Evolutionary conservation across 2,888 invertebrate species (phyloP).

Genomic region (Oithona nana): DNA sequence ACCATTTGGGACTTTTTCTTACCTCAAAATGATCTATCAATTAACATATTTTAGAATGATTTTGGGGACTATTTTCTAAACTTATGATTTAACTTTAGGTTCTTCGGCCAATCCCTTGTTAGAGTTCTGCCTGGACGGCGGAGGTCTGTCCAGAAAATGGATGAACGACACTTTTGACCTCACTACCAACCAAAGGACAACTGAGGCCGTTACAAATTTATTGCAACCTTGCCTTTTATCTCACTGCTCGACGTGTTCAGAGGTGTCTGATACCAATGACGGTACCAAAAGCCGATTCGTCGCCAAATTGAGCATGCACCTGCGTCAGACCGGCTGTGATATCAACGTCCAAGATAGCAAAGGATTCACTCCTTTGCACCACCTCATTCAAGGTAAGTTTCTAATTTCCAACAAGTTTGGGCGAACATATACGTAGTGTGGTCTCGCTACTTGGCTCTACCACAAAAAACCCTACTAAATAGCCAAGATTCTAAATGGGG

Average conservation of each 20-base stretch:
- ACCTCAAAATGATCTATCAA: no score
- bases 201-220: background rate
- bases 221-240: background rate
- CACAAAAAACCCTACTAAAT: no score
- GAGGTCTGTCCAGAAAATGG: background rate
- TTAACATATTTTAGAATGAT: no score
- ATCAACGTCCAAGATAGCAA: conserved; percentile 8
- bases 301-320: background rate
- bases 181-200: no score
- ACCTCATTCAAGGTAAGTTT: conserved; percentile 1
- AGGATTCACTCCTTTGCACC: conserved; percentile 3
- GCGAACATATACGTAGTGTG: no score
- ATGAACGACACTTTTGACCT: background rate
- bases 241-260: background rate
- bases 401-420: background rate
- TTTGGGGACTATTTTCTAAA: background rate
- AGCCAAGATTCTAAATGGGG: background rate
- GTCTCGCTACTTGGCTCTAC: no score
- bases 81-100: no score
- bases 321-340: conserved; percentile 10
- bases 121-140: conserved; percentile 14
- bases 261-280: background rate
- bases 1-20: no score
- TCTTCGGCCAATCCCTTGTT: conserved; percentile 4
- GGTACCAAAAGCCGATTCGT: background rate